These are phyloP conservation scores for Chloroclysta siterata DNA, from an alignment of 2,888 invertebrate genomes.

Conservation along the genomic window DNA sequence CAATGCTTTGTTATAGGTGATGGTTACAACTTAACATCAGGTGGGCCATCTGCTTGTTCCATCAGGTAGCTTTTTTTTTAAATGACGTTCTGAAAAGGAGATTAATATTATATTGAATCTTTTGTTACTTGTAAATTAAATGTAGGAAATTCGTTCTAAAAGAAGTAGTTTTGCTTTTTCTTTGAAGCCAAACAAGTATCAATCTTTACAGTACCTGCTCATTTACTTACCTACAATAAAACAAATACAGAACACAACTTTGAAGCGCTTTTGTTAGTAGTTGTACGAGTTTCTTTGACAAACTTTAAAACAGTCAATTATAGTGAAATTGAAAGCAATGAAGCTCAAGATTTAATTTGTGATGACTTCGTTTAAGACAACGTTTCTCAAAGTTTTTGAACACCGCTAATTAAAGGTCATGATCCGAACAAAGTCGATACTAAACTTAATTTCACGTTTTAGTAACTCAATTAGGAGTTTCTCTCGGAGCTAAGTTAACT, in stretches of 20 bases:
- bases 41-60: no score
- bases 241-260: neutral
- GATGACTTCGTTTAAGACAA: conserved; percentile 38
- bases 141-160: no score
- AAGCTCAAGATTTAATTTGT: conserved; percentile 36
- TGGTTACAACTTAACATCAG: no score
- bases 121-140: no score
- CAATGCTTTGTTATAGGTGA: no score
- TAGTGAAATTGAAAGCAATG: conserved; percentile 26
- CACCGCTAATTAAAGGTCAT: conserved; percentile 42
- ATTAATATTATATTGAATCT: no score
- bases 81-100: no score
- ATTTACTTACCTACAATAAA: neutral
- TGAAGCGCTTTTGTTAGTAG: conserved; percentile 9
- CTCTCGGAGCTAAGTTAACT: conserved; percentile 52
- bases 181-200: no score
- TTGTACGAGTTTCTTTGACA: conserved; percentile 9
- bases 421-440: conserved; percentile 39
- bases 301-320: conserved; percentile 31
- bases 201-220: neutral
- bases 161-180: no score
- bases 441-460: conserved; percentile 55
- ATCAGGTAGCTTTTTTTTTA: no score
- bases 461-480: conserved; percentile 55
- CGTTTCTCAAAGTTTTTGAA: conserved; percentile 40